Evolutionary conservation across 1,140 invertebrate genomes (phyloP).

Genomic region (Anastrepha obliqua): DNA sequence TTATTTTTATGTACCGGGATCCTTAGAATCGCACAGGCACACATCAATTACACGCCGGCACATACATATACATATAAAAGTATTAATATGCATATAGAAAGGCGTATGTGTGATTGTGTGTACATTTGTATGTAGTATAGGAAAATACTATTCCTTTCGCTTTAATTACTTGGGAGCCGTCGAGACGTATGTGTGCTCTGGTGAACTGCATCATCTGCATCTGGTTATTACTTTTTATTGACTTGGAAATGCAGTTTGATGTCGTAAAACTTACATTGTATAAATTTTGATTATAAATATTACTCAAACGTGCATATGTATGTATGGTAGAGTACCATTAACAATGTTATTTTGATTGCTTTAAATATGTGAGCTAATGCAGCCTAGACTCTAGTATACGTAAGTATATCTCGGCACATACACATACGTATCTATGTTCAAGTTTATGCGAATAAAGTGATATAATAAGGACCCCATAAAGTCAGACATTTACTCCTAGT

Average conservation of each 20-base stretch:
- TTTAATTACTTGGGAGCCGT: constrained; percentile 44
- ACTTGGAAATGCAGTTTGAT: constrained; percentile 51
- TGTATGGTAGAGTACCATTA: neutral
- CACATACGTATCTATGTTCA: neutral
- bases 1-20: constrained; percentile 26
- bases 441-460: neutral
- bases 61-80: neutral
- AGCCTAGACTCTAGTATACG: neutral
- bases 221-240: constrained; percentile 53
- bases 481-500: constrained; percentile 39
- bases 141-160: constrained; percentile 51
- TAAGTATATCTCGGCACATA: neutral
- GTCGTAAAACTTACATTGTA: constrained; percentile 51
- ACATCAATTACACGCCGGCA: neutral
- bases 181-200: constrained; percentile 8
- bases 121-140: neutral
- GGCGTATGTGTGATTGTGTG: neutral
- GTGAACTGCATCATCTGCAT: constrained; percentile 19
- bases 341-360: constrained; percentile 52
- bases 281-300: constrained; percentile 53
- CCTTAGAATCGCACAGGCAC: constrained; percentile 7
- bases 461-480: constrained; percentile 48
- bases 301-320: constrained; percentile 26
- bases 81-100: neutral
- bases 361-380: constrained; percentile 47